A percentile compares a stretch with the other conserved stretches of the same genome.
Evolutionary conservation across 1,140 invertebrate species (phyloP).

Genomic region (Solen grandis): DNA sequence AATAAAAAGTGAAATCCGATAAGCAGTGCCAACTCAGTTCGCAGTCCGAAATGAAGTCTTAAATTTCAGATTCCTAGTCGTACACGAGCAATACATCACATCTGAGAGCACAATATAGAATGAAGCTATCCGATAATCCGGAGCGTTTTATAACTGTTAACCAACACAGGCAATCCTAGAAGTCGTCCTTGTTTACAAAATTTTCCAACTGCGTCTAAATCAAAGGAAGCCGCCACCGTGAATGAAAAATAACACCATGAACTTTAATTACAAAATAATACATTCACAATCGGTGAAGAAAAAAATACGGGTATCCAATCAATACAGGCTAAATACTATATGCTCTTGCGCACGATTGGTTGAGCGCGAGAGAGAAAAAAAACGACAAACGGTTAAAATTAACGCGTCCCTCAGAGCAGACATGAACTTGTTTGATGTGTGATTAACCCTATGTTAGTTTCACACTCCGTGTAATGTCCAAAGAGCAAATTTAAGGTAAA

Average conservation of each 20-base stretch:
- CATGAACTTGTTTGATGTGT: constrained; percentile 17
- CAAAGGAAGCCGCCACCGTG: constrained; percentile 37
- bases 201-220: constrained; percentile 21
- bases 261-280: constrained; percentile 52
- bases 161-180: constrained; percentile 13
- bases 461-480: no score
- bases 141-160: neutral
- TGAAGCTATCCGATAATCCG: neutral
- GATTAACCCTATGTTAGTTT: neutral
- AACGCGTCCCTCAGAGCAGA: neutral
- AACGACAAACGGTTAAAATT: neutral
- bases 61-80: constrained; percentile 20
- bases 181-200: constrained; percentile 24
- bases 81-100: neutral
- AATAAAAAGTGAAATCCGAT: no score
- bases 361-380: neutral
- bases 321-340: neutral
- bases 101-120: neutral
- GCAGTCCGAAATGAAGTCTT: no score
- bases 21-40: no score
- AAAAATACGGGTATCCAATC: neutral
- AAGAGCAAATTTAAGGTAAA: no score
- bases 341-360: neutral
- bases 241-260: constrained; percentile 43
- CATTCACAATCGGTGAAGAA: constrained; percentile 43